These are phyloP conservation scores for Sebastolobus altivelis DNA, from an alignment of 2,797 vertebrate species.

Conservation along the genomic window DNA sequence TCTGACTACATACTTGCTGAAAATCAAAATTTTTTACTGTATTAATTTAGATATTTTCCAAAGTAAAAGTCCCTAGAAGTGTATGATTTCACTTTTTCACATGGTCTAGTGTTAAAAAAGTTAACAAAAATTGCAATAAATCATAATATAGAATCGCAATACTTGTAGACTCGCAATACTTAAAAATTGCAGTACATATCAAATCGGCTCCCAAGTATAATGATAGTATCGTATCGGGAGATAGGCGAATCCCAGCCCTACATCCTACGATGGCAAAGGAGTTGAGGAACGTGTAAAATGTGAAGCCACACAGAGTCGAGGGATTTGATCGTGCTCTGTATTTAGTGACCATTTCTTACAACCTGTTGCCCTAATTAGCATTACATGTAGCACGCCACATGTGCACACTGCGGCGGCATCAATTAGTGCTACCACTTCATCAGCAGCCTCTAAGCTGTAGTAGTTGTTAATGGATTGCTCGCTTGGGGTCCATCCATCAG, in stretches of 20 bases:
- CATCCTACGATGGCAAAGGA: background rate
- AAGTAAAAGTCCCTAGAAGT: no score
- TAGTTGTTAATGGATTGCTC: conserved; percentile 70
- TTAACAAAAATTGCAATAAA: no score
- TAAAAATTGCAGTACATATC: fast-evolving
- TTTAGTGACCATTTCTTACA: conserved; percentile 48
- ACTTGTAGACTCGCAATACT: no score
- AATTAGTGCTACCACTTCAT: conserved; percentile 73
- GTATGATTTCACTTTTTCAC: no score
- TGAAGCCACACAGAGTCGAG: background rate
- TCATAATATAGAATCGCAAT: no score
- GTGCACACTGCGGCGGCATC: conserved; percentile 56
- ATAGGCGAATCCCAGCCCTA: no score
- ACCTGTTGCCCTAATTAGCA: conserved; percentile 59
- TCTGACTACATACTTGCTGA: no score
- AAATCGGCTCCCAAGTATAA: no score
- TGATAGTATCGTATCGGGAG: no score
- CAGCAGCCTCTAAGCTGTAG: conserved; percentile 59
- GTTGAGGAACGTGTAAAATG: background rate
- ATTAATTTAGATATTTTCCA: no score
- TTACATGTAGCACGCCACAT: conserved; percentile 57
- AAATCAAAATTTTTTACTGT: no score
- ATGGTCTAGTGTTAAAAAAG: no score
- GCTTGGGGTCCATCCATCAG: conserved; percentile 74
- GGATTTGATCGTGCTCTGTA: conserved; percentile 23